Percentiles rank a stretch among this genome's conserved stretches.
These are phyloP conservation scores for Actinia equina DNA, from an alignment of 64 coral and sea anemone species.

Conservation along the genomic window DNA sequence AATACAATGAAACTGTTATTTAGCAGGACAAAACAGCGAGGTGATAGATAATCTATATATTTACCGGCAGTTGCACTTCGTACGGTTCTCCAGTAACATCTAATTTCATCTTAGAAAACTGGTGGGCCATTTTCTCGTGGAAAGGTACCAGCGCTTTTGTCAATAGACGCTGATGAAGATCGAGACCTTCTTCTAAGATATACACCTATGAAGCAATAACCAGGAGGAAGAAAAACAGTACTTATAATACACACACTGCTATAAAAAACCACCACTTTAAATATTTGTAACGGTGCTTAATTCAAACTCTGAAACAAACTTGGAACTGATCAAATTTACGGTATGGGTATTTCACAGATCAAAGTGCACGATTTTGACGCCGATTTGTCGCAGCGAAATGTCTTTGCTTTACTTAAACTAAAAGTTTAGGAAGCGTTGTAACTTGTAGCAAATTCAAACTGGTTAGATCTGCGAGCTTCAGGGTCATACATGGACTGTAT, in stretches of 20 bases:
- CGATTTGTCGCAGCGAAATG: too few species aligned
- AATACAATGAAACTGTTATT: neutral
- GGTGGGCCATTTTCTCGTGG: constrained; percentile 72
- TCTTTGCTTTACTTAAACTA: neutral
- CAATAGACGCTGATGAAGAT: constrained; percentile 53
- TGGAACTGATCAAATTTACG: too few species aligned
- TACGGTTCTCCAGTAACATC: constrained; percentile 52
- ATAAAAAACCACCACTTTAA: too few species aligned
- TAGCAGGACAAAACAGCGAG: neutral
- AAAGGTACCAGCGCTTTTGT: constrained; percentile 67
- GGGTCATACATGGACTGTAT: too few species aligned
- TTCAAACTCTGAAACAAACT: too few species aligned
- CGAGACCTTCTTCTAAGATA: constrained; percentile 60
- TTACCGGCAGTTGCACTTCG: constrained; percentile 24
- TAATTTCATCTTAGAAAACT: constrained; percentile 70
- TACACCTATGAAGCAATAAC: constrained; percentile 22
- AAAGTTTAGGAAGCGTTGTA: neutral
- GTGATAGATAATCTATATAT: neutral
- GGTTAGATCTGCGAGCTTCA: too few species aligned
- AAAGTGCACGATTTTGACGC: too few species aligned
- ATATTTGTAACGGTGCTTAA: too few species aligned
- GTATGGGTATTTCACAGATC: too few species aligned
- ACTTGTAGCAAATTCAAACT: too few species aligned
- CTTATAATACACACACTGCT: too few species aligned
- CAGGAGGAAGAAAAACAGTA: neutral